Evolutionary conservation across 2,888 invertebrate genomes (phyloP).

Genomic region (Cerastoderma edule): DNA sequence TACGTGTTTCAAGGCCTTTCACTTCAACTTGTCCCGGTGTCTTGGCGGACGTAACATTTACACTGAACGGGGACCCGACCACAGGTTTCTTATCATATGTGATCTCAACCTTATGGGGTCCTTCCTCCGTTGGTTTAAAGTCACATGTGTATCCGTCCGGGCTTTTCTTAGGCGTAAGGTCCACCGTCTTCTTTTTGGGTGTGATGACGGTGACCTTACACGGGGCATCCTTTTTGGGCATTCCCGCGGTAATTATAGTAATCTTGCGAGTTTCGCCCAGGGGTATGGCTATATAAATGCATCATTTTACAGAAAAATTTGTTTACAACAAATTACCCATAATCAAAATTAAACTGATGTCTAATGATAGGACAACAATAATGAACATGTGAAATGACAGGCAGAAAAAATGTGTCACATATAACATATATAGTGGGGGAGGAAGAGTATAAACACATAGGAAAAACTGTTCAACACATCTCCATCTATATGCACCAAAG

Average conservation of each 20-base stretch:
- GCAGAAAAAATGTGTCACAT: neutral
- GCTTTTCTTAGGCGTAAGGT: constrained; percentile 92
- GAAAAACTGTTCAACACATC: neutral
- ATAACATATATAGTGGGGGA: neutral
- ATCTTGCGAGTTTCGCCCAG: constrained; percentile 59
- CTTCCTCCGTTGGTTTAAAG: constrained; percentile 82
- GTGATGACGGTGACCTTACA: constrained; percentile 71
- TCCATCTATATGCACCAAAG: constrained; percentile 31
- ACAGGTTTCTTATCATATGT: constrained; percentile 81
- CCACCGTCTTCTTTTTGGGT: constrained; percentile 85
- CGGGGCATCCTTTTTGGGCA: constrained; percentile 65
- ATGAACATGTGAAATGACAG: neutral
- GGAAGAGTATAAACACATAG: constrained; percentile 14
- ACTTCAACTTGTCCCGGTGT: constrained; percentile 45
- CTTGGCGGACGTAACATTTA: constrained; percentile 62
- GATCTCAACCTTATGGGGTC: constrained; percentile 83
- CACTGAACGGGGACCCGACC: constrained; percentile 81
- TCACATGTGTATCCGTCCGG: constrained; percentile 87
- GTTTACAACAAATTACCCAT: no score
- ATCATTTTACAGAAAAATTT: neutral
- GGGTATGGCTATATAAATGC: constrained; percentile 49
- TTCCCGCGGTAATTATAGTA: constrained; percentile 54
- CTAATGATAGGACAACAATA: no score
- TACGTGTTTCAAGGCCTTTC: constrained; percentile 61
- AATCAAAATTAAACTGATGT: no score